Conservation (phyloP, 2,113 vertebrate species). For the Chloropsis hardwickii region DNA sequence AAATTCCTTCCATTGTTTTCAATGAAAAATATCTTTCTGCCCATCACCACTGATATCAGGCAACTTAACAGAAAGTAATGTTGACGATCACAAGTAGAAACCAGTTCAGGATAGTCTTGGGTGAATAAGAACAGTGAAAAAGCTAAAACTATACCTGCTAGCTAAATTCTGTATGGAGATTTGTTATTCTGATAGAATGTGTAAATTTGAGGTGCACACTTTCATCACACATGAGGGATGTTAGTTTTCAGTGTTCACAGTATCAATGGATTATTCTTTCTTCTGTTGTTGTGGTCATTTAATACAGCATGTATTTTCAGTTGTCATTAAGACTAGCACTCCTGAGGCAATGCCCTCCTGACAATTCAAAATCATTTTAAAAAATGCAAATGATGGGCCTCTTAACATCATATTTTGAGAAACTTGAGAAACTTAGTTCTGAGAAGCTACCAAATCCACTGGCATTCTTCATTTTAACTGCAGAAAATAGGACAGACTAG, state of each 20-base stretch:
- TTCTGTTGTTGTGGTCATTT: background rate
- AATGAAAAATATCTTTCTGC: conserved; percentile 42
- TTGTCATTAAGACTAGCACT: background rate
- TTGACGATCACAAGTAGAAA: conserved; percentile 2
- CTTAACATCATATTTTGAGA: background rate
- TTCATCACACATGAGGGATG: background rate
- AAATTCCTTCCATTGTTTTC: conserved; percentile 44
- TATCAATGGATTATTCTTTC: background rate
- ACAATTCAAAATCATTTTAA: background rate
- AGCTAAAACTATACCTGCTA: background rate
- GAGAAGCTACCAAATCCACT: background rate
- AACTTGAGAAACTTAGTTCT: background rate
- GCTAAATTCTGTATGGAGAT: background rate
- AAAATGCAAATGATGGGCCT: background rate
- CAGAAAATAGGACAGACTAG: background rate
- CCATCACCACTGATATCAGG: background rate
- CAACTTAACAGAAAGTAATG: conserved; percentile 47
- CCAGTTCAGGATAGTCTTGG: background rate
- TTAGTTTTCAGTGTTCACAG: background rate
- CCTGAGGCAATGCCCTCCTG: background rate
- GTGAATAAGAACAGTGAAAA: background rate
- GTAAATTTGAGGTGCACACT: background rate
- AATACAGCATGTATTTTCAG: background rate
- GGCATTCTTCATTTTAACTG: background rate
- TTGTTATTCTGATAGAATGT: background rate